phyloP scores from a whole-genome alignment of 2,888 invertebrate genomes.

The Belgica antarctica region DNA sequence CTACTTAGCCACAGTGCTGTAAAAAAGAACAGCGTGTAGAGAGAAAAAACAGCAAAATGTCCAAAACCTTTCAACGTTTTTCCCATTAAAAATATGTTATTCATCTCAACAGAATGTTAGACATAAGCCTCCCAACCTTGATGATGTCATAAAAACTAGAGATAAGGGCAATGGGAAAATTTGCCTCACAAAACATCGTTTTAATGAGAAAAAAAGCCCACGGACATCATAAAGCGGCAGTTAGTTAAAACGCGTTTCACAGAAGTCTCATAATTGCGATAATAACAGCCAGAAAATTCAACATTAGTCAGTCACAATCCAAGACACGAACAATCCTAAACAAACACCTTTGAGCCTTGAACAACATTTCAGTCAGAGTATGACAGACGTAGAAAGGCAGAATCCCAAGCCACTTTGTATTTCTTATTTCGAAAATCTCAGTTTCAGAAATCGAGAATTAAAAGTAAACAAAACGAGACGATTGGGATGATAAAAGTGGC shows the following conservation, averaged over 20 bases:
- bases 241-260: conserved; percentile 9
- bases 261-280: neutral
- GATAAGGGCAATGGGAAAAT: neutral
- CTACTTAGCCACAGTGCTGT: too few relatives aligned
- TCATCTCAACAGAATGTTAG: neutral
- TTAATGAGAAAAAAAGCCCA: neutral
- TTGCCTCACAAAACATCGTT: neutral
- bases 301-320: neutral
- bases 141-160: too few relatives aligned
- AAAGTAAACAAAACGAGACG: conserved; percentile 8
- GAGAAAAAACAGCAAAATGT: neutral
- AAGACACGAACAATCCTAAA: neutral
- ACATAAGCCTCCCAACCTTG: too few relatives aligned
- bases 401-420: neutral
- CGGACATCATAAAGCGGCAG: neutral
- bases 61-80: conserved; percentile 14
- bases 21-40: neutral
- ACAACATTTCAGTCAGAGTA: neutral
- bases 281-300: conserved; percentile 7
- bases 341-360: conserved; percentile 9
- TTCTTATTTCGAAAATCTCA: conserved; percentile 4
- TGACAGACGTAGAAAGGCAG: too few relatives aligned
- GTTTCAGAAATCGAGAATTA: conserved; percentile 14
- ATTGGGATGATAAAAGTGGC: neutral
- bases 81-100: conserved; percentile 19